Base-by-base conservation (phyloP, 1,140 invertebrate species). In the Bombus waltoni region DNA sequence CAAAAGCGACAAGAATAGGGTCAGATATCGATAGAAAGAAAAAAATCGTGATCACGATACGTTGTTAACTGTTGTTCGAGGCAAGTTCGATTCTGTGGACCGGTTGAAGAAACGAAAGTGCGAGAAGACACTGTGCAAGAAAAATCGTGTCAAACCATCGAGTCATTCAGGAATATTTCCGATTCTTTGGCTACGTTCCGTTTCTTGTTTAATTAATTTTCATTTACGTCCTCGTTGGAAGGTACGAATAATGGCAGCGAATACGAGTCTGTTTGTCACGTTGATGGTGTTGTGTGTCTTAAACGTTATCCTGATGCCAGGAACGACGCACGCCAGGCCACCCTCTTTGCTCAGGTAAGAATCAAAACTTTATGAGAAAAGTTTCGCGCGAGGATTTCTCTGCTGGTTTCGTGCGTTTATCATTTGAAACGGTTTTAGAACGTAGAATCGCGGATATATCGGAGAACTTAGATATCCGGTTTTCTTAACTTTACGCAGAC, bases 1-100 rank as follows among this genome's bases (percentile, higher is more conserved):
- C 91, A 93, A 94, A 92, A 94, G 88, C 87, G 91, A 91, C 92
- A 87, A 88, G 84, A 42, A 82, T 80, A 86, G 66, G 76, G 68
- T 59, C 74, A 70, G 42, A 40, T 68, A 53, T 18, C 28, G 59
- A 76, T 71, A n/a, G 82, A 38, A 65, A 53, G 59, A 22, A 75
- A 40, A 28, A n/a, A 35, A 75, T 68, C 32, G 74, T 28, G 32
- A 59, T 38, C 25, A 11, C 18, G 47, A 35, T 42, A 1, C 13
- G 44, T 59, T 59, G 57, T 28, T 42, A n/a, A 3, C 15, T 9
- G 11, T 53, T 35, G 53, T 35, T 40, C 25, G 59, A 59, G 44
- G 28, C 57, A 9, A 59, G 40, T 53, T 76, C 35, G 32, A 59
- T 25, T 62, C 38, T 66, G 32, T 53, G 38, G 28, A 3, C 25